Percentiles rank a stretch among this genome's conserved stretches.
phyloP scores from a whole-genome alignment of 2,888 invertebrate species.

The Acronicta psi region DNA sequence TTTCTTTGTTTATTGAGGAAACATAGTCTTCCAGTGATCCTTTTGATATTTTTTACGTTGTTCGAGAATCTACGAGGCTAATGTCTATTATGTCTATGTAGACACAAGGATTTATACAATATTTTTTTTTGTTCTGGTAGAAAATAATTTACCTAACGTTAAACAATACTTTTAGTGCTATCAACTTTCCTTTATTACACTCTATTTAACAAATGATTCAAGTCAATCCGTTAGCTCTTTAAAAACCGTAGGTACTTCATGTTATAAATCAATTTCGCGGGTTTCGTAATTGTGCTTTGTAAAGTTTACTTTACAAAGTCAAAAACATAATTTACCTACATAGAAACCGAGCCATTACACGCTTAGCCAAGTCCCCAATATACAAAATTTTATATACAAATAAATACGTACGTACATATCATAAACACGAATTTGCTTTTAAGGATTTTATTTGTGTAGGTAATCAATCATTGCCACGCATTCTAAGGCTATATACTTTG shows the following conservation, averaged over 20 bases:
- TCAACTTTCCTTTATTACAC: slow-evolving; percentile 26
- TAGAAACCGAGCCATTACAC: slow-evolving; percentile 11
- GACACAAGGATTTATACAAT: slow-evolving; percentile 30
- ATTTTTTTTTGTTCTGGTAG: slow-evolving; percentile 25
- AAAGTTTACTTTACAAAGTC: not conserved
- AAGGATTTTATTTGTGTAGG: slow-evolving; percentile 5
- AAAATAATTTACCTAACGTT: slow-evolving; percentile 8
- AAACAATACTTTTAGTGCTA: slow-evolving; percentile 25
- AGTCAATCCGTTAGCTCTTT: slow-evolving; percentile 13
- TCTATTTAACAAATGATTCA: slow-evolving; percentile 28
- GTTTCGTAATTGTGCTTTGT: slow-evolving; percentile 2
- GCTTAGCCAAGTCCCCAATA: not conserved
- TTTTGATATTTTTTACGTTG: slow-evolving; percentile 36
- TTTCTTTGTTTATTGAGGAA: slow-evolving; percentile 68
- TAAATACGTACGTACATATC: slow-evolving; percentile 3
- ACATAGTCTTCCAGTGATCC: slow-evolving; percentile 47
- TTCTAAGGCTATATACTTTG: not conserved
- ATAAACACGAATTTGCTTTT: slow-evolving; percentile 17
- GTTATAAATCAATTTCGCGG: slow-evolving; percentile 19
- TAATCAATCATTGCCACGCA: slow-evolving; percentile 17
- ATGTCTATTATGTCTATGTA: slow-evolving; percentile 6
- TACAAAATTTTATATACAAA: too few relatives aligned
- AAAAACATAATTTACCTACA: not conserved
- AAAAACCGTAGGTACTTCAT: slow-evolving; percentile 17
- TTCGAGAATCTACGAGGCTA: slow-evolving; percentile 41